Conservation (phyloP, 2,113 vertebrate species). For the Rhinogobius similis region DNA sequence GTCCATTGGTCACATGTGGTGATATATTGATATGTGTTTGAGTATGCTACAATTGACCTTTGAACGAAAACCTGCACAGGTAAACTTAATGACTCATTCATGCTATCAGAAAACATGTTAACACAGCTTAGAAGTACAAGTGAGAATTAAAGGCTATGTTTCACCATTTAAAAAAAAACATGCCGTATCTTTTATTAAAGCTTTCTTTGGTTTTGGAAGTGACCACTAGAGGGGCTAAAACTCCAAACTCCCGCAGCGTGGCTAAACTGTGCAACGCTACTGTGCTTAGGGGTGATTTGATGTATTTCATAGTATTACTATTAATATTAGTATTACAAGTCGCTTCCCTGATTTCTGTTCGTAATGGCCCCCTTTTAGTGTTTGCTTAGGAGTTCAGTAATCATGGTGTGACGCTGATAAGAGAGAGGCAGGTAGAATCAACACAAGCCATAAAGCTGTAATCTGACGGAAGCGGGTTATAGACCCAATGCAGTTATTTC, state of each 20-base stretch:
- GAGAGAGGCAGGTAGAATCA: constrained; percentile 55
- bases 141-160: no score
- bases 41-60: constrained; percentile 30
- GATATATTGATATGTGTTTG: constrained; percentile 21
- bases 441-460: constrained; percentile 53
- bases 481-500: constrained; percentile 14
- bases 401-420: constrained; percentile 46
- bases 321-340: no score
- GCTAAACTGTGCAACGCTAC: neutral
- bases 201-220: neutral
- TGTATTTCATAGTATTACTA: no score
- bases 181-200: neutral
- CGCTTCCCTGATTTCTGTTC: constrained; percentile 32
- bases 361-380: constrained; percentile 32
- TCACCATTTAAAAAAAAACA: neutral
- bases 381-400: constrained; percentile 55
- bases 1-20: neutral
- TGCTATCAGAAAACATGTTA: neutral
- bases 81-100: neutral
- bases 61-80: constrained; percentile 27
- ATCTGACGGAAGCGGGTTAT: constrained; percentile 34
- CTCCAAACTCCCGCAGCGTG: neutral
- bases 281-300: no score
- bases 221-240: constrained; percentile 58
- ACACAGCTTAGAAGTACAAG: neutral